Conservation (phyloP, 2,113 vertebrate species). For the Lathamus discolor region DNA sequence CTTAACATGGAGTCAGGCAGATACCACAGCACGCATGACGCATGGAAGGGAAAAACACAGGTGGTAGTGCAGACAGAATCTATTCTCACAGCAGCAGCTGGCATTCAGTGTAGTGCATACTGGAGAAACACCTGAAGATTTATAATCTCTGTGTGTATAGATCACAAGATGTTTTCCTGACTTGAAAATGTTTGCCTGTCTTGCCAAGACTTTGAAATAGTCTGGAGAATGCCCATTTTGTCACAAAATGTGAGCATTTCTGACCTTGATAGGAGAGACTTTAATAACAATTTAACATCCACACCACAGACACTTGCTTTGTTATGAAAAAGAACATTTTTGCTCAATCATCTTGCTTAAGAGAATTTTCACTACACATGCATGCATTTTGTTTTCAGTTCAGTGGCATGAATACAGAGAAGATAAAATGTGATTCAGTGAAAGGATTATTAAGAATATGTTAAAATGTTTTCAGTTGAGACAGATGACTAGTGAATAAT, state of each 20-base stretch:
- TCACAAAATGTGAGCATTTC: not conserved
- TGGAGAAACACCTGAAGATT: not conserved
- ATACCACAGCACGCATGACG: not conserved
- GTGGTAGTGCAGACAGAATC: not conserved
- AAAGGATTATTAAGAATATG: not conserved
- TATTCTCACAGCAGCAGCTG: not conserved
- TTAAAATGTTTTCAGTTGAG: not conserved
- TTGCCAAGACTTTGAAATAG: not conserved
- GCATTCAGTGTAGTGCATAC: not conserved
- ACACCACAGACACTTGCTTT: not conserved
- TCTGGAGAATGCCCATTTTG: not conserved
- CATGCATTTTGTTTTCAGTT: not conserved
- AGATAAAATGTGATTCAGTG: not conserved
- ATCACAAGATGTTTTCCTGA: not conserved
- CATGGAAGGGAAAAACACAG: not conserved
- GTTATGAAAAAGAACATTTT: not conserved
- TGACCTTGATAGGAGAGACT: not conserved
- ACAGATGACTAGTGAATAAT: not conserved
- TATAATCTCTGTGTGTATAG: not conserved
- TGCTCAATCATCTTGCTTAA: not conserved
- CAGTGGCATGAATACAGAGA: not conserved
- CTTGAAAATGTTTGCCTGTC: not conserved
- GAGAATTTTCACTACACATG: not conserved
- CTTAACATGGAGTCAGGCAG: not conserved
- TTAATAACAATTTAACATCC: not conserved